Base-by-base conservation (phyloP, 2,797 vertebrate species). In the Silurus lanzhouensis region DNA sequence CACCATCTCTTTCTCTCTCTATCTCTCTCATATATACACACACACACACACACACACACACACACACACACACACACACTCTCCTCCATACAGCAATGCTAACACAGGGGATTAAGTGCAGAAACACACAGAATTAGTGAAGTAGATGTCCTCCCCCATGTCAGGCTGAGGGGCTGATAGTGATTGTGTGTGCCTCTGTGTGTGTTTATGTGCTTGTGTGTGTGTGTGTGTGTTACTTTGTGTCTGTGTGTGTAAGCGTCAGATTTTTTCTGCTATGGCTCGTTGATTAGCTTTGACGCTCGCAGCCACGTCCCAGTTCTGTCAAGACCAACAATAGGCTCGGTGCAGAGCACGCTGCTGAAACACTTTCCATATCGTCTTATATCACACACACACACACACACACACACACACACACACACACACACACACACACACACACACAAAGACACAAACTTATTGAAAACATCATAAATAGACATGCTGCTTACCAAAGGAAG, bases 221-320 rank as follows among this genome's bases (percentile, higher is more conserved):
- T 86, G 91, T 89, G 87, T 91, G 90, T 61, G 92, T 70, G 89
- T 89, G 89, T 89, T 90, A 89, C 85, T 89, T 85, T 44, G 61
- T 89, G 81, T 87, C 72, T 82, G 79, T 82, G 84, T 63, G 71
- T 82, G 76, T 66, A 55, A 88, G 52, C 88, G 80, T 95, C 94
- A 93, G 91, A 94, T 94, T 93, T 92, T 90, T 90, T 85, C 91
- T 85, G 85, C 90, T 82, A 89, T 91, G 89, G 92, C 94, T 95
- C 92, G 92, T 94, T 95, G 93, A 94, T 94, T 92, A 93, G 84
- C 91, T 93, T 91, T 95, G 94, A 95, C 93, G 92, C 92, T 92
- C 88, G 93, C 91, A 95, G 93, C 91, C 91, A 92, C 91, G 94
- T 93, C 94, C 94, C 91, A 95, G 93, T 95, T 95, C 92, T 94